Percentiles rank a stretch among this genome's conserved stretches.
Conservation (phyloP, 2,888 invertebrate species). For the Eupeodes luniger region DNA sequence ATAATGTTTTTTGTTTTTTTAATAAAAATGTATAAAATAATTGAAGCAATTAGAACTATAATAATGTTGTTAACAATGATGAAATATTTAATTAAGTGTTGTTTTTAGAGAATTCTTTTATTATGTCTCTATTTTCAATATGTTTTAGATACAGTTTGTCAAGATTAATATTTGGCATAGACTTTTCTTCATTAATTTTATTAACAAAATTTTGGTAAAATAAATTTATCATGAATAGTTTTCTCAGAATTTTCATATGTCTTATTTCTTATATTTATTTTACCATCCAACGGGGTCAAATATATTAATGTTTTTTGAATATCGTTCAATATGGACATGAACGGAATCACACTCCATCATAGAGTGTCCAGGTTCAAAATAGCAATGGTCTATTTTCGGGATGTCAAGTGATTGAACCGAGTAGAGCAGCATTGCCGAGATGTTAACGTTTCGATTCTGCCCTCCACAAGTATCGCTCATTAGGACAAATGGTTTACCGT, state of each 20-base stretch:
- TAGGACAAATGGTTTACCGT: no score
- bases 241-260: constrained; percentile 1
- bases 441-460: no score
- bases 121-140: not conserved
- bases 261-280: not conserved
- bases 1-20: not conserved
- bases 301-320: no score
- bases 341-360: no score
- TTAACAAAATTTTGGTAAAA: not conserved
- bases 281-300: no score
- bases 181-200: not conserved
- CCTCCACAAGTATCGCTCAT: no score
- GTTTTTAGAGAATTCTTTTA: constrained; percentile 5
- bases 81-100: not conserved
- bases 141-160: not conserved
- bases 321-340: no score
- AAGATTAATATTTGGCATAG: not conserved
- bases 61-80: not conserved
- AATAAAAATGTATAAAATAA: not conserved
- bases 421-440: no score
- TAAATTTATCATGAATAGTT: not conserved
- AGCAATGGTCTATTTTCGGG: no score
- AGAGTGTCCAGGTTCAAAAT: no score
- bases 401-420: no score
- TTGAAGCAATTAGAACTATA: not conserved